Conservation (phyloP, 2,888 invertebrate genomes). For the Catocala fraxini region DNA sequence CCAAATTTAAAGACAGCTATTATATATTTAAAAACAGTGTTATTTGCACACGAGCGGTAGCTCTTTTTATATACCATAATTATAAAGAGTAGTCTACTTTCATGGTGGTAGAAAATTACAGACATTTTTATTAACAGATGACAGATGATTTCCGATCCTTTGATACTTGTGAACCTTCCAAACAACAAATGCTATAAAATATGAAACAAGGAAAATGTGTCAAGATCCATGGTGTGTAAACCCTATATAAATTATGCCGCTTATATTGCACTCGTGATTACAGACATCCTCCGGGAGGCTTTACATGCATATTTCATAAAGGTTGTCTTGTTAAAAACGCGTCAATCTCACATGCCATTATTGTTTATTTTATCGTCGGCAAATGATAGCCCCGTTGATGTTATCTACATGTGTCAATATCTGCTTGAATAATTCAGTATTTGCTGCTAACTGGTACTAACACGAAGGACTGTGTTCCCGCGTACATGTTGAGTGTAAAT, state of each 20-base stretch:
- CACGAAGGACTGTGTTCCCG: not conserved
- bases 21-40: too few species aligned
- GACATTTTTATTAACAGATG: too few species aligned
- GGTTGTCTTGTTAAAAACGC: constrained; percentile 81
- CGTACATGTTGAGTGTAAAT: not conserved
- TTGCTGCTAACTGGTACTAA: constrained; percentile 32
- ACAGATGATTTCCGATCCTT: too few species aligned
- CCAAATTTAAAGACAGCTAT: too few species aligned
- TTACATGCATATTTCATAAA: constrained; percentile 79
- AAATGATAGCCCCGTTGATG: constrained; percentile 54
- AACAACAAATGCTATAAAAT: not conserved
- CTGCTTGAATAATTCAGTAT: constrained; percentile 43
- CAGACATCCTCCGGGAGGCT: constrained; percentile 68
- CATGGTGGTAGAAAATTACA: too few species aligned
- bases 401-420: constrained; percentile 44
- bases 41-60: too few species aligned
- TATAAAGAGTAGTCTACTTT: too few species aligned
- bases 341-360: constrained; percentile 69
- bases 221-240: constrained; percentile 35
- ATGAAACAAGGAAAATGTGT: constrained; percentile 6
- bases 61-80: too few species aligned
- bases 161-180: too few species aligned
- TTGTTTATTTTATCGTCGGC: constrained; percentile 76
- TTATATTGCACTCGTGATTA: constrained; percentile 72
- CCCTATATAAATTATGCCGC: constrained; percentile 63